Conservation (phyloP, 2,113 vertebrate species). For the Prolemur simus region DNA sequence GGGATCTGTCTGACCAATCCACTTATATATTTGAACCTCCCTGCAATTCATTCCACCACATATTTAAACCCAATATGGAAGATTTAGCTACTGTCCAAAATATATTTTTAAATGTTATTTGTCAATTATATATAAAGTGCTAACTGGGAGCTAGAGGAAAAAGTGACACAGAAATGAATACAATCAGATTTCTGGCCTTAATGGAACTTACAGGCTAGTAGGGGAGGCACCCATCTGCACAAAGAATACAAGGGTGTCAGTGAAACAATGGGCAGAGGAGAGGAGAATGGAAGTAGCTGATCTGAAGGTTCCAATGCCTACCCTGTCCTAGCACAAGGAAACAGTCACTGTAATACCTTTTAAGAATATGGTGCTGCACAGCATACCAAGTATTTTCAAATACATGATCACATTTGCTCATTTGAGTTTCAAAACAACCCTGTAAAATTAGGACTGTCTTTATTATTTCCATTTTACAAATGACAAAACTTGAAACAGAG, state of each 20-base stretch:
- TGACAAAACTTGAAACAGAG: background rate
- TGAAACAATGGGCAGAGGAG: background rate
- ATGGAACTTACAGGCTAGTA: background rate
- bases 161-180: background rate
- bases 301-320: background rate
- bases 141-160: background rate
- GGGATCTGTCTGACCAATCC: background rate
- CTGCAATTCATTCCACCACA: background rate
- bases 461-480: slow-evolving; percentile 11
- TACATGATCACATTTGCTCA: background rate
- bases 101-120: background rate
- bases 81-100: background rate
- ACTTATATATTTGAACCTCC: background rate
- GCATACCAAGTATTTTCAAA: background rate
- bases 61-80: background rate
- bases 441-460: background rate
- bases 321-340: background rate
- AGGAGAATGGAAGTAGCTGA: background rate
- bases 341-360: background rate
- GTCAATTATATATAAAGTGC: background rate
- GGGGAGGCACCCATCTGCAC: background rate
- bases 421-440: background rate
- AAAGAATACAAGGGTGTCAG: background rate
- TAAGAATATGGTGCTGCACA: background rate
- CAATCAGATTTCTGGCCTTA: background rate